phyloP scores from a whole-genome alignment of 2,888 invertebrate species.

The Liopterus haemorrhoidalis region DNA sequence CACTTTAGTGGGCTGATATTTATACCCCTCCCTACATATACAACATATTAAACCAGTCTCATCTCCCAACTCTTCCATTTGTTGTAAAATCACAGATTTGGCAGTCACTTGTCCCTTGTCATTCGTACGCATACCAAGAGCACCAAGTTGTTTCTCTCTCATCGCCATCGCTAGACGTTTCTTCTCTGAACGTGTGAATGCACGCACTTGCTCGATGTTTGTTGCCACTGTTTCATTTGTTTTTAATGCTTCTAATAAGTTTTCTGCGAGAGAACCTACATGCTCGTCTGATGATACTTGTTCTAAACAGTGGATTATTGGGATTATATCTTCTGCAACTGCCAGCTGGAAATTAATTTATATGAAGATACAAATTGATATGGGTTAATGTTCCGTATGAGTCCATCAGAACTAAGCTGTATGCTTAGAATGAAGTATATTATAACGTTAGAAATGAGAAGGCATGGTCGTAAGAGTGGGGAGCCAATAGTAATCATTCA shows the following conservation, averaged over 20 bases:
- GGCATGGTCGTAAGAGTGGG: no score
- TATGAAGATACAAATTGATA: conserved; percentile 5
- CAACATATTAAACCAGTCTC: conserved; percentile 95
- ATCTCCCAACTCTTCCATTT: conserved; percentile 92
- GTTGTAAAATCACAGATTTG: conserved; percentile 81
- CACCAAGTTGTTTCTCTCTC: conserved; percentile 90
- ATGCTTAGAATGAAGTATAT: no score
- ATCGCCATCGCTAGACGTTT: conserved; percentile 98
- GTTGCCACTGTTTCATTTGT: conserved; percentile 73
- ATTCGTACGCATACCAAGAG: conserved; percentile 91
- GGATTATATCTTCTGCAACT: conserved; percentile 84
- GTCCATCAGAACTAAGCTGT: no score
- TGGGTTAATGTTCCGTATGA: no score
- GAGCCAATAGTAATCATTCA: no score
- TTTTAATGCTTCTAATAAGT: conserved; percentile 78
- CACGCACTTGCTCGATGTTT: conserved; percentile 86
- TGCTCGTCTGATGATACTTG: conserved; percentile 97
- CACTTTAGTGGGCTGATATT: conserved; percentile 89
- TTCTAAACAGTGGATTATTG: conserved; percentile 92
- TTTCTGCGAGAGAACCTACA: conserved; percentile 94
- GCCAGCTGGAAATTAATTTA: conserved; percentile 53
- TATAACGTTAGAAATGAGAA: no score
- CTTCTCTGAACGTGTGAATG: conserved; percentile 93
- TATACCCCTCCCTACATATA: conserved; percentile 96
- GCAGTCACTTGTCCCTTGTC: conserved; percentile 94